These are phyloP conservation scores for Eupithecia vulgata DNA, from an alignment of 2,888 invertebrate species.

Conservation along the genomic window DNA sequence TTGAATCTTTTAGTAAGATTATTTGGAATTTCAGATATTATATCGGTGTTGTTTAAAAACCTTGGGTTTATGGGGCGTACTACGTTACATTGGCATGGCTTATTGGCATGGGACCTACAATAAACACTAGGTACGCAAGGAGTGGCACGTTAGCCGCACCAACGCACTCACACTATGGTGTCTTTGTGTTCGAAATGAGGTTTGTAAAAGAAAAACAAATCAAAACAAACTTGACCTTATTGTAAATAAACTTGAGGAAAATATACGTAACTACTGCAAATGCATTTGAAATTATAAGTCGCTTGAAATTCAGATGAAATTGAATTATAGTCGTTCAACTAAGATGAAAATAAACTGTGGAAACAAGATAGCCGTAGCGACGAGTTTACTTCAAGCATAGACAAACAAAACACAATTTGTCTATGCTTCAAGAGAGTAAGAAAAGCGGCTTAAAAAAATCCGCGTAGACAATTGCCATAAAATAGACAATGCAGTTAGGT, in stretches of 20 bases:
- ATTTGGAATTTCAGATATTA: background rate
- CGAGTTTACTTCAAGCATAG: background rate
- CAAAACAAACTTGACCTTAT: background rate
- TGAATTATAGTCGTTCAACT: no score
- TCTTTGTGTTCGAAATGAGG: background rate
- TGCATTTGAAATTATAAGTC: background rate
- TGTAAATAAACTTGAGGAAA: background rate
- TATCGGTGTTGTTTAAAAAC: background rate
- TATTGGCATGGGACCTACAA: background rate
- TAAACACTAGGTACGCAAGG: conserved; percentile 7
- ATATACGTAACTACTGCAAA: background rate
- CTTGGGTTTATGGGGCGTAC: background rate
- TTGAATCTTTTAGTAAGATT: background rate
- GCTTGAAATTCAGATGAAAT: background rate
- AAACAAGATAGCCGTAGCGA: background rate
- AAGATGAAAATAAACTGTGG: background rate
- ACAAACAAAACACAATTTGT: no score
- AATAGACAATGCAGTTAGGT: background rate
- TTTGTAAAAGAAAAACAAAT: background rate
- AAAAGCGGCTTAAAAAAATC: background rate
- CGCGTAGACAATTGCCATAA: background rate
- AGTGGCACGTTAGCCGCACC: conserved; percentile 57
- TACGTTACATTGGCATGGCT: no score
- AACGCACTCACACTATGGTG: conserved; percentile 52
- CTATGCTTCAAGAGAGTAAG: background rate